These are phyloP conservation scores for Toxonevra muliebris DNA, from an alignment of 2,888 invertebrate genomes.

Conservation along the genomic window DNA sequence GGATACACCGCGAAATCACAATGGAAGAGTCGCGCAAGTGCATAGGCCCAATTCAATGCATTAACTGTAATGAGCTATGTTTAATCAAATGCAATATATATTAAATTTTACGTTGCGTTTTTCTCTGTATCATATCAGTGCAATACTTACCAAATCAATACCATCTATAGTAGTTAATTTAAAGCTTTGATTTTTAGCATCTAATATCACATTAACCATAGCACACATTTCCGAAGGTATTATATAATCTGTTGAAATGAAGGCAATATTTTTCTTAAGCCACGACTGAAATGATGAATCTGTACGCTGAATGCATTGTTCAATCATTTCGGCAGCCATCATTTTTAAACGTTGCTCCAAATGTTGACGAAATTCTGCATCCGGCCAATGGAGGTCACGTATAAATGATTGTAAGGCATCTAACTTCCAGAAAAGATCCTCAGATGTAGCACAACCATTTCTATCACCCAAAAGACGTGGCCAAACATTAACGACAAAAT, in stretches of 20 bases:
- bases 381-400: constrained; percentile 98
- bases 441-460: constrained; percentile 97
- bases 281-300: constrained; percentile 90
- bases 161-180: constrained; percentile 96
- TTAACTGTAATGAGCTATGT: too few species aligned
- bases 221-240: constrained; percentile 98
- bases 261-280: constrained; percentile 91
- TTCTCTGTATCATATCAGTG: background rate
- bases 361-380: constrained; percentile 95
- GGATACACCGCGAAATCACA: too few species aligned
- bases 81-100: too few species aligned
- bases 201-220: constrained; percentile 98
- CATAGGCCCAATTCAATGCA: too few species aligned
- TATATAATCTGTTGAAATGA: constrained; percentile 96
- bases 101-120: background rate
- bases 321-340: constrained; percentile 99
- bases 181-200: constrained; percentile 95
- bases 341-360: constrained; percentile 94
- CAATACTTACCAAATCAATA: constrained; percentile 85
- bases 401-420: constrained; percentile 99
- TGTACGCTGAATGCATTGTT: constrained; percentile 93
- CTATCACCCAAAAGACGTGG: constrained; percentile 62
- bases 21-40: too few species aligned
- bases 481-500: background rate
- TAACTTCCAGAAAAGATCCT: constrained; percentile 98